Percentiles rank a stretch among this genome's conserved stretches.
phyloP scores from a whole-genome alignment of 2,113 vertebrate species.

The Candoia aspera region DNA sequence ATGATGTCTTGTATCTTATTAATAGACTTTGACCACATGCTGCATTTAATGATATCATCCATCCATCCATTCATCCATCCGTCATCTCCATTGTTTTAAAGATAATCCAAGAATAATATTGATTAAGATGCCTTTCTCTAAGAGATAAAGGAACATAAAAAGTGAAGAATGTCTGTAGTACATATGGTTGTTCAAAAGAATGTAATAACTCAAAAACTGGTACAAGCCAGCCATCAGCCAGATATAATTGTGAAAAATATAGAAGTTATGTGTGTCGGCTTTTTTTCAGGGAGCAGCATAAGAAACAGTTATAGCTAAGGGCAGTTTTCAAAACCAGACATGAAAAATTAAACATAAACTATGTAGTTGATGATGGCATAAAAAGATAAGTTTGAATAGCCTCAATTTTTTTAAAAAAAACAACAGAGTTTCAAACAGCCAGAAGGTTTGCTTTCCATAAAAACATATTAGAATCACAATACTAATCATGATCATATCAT shows the following conservation, averaged over 20 bases:
- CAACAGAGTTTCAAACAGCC: slow-evolving; percentile 13
- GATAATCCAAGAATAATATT: too few relatives aligned
- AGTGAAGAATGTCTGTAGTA: background rate
- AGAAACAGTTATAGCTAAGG: slow-evolving; percentile 13
- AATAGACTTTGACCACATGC: too few relatives aligned
- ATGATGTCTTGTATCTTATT: too few relatives aligned
- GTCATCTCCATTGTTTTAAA: too few relatives aligned
- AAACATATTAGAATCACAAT: too few relatives aligned
- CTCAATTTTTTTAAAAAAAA: slow-evolving; percentile 5
- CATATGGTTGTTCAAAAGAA: slow-evolving; percentile 15
- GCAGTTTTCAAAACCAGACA: slow-evolving; percentile 42
- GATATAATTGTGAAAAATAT: slow-evolving; percentile 45
- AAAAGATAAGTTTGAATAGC: slow-evolving; percentile 34
- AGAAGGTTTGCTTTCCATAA: too few relatives aligned
- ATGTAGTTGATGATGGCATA: slow-evolving; percentile 17
- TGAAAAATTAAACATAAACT: slow-evolving; percentile 26
- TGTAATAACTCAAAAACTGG: slow-evolving; percentile 26
- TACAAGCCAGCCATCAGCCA: background rate
- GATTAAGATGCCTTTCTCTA: too few relatives aligned
- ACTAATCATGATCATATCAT: too few relatives aligned
- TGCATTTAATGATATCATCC: too few relatives aligned
- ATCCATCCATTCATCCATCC: too few relatives aligned
- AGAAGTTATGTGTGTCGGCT: background rate
- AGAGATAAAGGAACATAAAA: too few relatives aligned
- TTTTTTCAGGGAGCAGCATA: slow-evolving; percentile 21